Base-by-base conservation (phyloP, 2,888 invertebrate genomes). In the Pogonocherus hispidulus region DNA sequence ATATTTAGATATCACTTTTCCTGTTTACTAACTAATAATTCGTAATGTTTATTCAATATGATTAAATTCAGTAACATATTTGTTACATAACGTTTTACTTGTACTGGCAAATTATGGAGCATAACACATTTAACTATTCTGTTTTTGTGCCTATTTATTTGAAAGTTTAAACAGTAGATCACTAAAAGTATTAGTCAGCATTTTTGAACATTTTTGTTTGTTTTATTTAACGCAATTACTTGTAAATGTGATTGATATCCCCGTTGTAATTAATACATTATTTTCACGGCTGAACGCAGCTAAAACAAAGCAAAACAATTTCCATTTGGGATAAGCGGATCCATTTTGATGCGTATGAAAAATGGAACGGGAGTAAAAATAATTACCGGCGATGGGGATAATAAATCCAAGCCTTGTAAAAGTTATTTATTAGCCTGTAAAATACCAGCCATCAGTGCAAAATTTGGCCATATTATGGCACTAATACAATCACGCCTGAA, bases 401-500 rank as follows among this genome's bases (percentile, higher is more conserved):
- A 54, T 66, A 66, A 66, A 66, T 66, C 60, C 66, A 35, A 35
- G 54, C 37, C 35, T 54, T n/a, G 46, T 46, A 52, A 52, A 66
- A 60, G 60, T 66, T 66, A 60, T 66, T 55, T 60, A 66, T 66
- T 66, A 66, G 62, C 62, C 62, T 32, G 62, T 51, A 51, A 62
- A 62, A 62, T 62, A 37, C 22, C 62, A 62, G 62, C 46, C 62
- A 62, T 62, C 49, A 62, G 49, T 22, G 54, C 32, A 47, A 54
- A 63, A 63, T 63, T 63, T 54, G 52, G 54, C 55, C 63, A 63
- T 54, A 63, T 63, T 63, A 63, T 54, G 32, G 63, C 63, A 44
- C 32, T 63, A 67, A 67, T 67, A 67, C 52, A 67, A 67, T 57
- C 62, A 63, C 67, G 63, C 63, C 49, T 44, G 51, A 62, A 67